Percentiles rank a stretch among this genome's conserved stretches.
Evolutionary conservation across 2,113 vertebrate genomes (phyloP).

Genomic region (Amblyopsis rosae): DNA sequence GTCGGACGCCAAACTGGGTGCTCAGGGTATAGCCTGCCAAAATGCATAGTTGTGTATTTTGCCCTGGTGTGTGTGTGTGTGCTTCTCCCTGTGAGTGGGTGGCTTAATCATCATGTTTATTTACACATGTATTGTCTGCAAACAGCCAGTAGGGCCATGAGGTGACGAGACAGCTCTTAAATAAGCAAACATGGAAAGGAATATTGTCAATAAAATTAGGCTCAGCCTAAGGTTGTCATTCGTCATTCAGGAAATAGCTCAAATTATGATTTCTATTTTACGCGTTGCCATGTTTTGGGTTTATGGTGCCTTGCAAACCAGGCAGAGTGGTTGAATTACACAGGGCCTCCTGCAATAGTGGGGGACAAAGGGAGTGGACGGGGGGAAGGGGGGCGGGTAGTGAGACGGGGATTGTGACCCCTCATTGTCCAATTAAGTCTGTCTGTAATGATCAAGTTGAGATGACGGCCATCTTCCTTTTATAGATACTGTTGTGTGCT

Average conservation of each 20-base stretch:
- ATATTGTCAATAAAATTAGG: conserved; percentile 64
- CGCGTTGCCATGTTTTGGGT: conserved; percentile 49
- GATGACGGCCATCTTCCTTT: conserved; percentile 75
- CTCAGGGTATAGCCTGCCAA: conserved; percentile 48
- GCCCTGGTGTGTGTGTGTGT: conserved; percentile 16
- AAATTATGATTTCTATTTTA: conserved; percentile 58
- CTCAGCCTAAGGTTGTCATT: conserved; percentile 64
- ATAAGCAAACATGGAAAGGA: conserved; percentile 63
- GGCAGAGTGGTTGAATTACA: conserved; percentile 74
- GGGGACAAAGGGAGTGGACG: conserved; percentile 7
- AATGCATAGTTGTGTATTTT: conserved; percentile 44
- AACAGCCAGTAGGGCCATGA: conserved; percentile 59
- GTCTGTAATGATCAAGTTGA: conserved; percentile 78
- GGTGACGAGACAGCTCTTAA: conserved; percentile 61
- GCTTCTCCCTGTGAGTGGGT: conserved; percentile 58
- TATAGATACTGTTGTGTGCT: conserved; percentile 67
- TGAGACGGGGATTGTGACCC: conserved; percentile 86
- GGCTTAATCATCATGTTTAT: conserved; percentile 70
- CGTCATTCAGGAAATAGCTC: conserved; percentile 52
- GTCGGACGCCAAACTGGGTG: conserved; percentile 58
- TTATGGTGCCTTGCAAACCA: conserved; percentile 49
- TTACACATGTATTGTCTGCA: conserved; percentile 67
- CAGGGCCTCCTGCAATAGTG: conserved; percentile 76
- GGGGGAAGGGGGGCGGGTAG: conserved; percentile 21
- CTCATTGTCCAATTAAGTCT: conserved; percentile 87